A percentile compares a stretch with the other conserved stretches of the same genome.
phyloP scores from a whole-genome alignment of 2,888 invertebrate species.

The Cephonodes hylas region DNA sequence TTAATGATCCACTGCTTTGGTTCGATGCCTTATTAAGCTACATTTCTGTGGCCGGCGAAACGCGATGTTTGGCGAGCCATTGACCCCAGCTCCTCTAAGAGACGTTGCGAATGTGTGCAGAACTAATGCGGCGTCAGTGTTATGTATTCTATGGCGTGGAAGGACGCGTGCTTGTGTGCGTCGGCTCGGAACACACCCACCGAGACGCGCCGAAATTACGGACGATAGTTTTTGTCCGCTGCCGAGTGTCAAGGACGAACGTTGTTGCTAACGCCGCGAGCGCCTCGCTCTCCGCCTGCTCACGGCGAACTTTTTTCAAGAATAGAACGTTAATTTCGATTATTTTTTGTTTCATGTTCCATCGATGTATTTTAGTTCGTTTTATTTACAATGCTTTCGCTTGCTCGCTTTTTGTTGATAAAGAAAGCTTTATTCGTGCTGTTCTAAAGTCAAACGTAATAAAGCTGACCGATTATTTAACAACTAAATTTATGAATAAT shows the following conservation, averaged over 20 bases:
- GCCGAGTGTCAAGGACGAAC: conserved; percentile 75
- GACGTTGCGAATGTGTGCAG: conserved; percentile 19
- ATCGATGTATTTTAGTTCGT: neutral
- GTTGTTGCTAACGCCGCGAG: conserved; percentile 49
- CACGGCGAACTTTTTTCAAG: conserved; percentile 10
- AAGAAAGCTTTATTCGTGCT: neutral
- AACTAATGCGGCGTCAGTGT: conserved; percentile 9
- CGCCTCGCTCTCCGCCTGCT: conserved; percentile 9
- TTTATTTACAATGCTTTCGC: neutral
- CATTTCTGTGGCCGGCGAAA: neutral
- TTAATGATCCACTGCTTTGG: neutral
- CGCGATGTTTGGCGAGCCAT: conserved; percentile 10
- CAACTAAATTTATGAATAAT: neutral
- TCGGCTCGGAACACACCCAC: conserved; percentile 66
- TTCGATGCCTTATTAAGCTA: conserved; percentile 1
- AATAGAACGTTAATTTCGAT: conserved; percentile 9
- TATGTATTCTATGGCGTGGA: conserved; percentile 46
- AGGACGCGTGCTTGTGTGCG: conserved; percentile 46
- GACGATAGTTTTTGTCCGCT: conserved; percentile 73
- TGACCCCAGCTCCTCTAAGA: conserved; percentile 29
- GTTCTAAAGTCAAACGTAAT: neutral
- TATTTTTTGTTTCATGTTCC: neutral
- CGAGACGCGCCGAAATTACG: conserved; percentile 66
- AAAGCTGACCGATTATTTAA: no score
- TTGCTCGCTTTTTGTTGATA: neutral